Evolutionary conservation across 2,113 vertebrate genomes (phyloP), one percentile per base, ranked within the genome.

Genomic region (Stigmatopora nigra): DNA sequence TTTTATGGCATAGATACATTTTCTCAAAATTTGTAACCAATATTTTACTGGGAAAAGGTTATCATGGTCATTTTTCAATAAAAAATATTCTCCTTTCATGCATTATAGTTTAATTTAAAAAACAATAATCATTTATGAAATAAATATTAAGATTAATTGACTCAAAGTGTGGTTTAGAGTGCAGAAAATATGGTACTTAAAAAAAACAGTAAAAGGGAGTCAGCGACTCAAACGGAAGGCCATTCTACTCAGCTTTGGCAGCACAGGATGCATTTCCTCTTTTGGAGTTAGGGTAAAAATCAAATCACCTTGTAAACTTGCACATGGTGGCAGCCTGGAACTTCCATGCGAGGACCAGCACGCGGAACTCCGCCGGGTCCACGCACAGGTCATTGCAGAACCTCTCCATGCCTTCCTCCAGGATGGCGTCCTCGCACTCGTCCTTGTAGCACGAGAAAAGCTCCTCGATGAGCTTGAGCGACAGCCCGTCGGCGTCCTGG

Each of bases 261-360:
- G 68, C 48, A 69, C 68, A 57, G 47, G 65, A 76, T 70, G 48
- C 47, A 70, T 64, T 75, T 78, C 78, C 72, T 61, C 44, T 67
- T 64, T 69, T n/a, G 31, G 22, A 22, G 19, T 60, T 60, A 41
- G 17, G 0, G 35, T 41, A 13, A 60, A 60, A 55, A 38, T 1
- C n/a, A 19, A 44, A 61, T 89, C 84, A 98, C 97, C 96, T 94
- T 85, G 97, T 98, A 89, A 99, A 99, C 90, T 95, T 98, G 94
- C 97, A 99, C 97, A 99, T 99, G 76, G 97, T 99, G 75, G 96
- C 97, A 69, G 97, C 97, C 89, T 99, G 97, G 83, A 99, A 99
- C 89, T 98, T 99, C 97, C 97, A 99, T 72, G 97, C 97, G 77
- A 99, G 91, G 80, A 99, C 93, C 68, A 99, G 92, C 76, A 99